phyloP scores from a whole-genome alignment of 2,797 vertebrate genomes.

The Hirundo rustica region DNA sequence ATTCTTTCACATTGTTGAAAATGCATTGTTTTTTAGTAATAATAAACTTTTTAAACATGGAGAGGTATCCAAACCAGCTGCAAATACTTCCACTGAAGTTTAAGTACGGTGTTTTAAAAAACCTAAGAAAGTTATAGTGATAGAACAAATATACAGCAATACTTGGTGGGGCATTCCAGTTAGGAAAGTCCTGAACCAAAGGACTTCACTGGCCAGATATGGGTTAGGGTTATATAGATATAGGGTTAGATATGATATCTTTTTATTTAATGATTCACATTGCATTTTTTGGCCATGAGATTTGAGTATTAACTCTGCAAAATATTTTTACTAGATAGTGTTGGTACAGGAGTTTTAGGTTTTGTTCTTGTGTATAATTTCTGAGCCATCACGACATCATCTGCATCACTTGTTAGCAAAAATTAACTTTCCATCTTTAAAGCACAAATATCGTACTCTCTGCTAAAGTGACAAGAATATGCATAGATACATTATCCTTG shows the following conservation, averaged over 20 bases:
- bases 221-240: no score
- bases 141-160: background rate
- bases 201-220: background rate
- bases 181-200: background rate
- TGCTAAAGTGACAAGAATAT: background rate
- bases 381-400: background rate
- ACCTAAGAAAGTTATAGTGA: background rate
- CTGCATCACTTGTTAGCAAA: background rate
- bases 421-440: constrained; percentile 15
- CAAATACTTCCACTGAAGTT: background rate
- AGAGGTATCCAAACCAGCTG: background rate
- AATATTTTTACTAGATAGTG: background rate
- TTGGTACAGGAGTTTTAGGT: background rate
- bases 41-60: background rate
- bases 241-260: background rate
- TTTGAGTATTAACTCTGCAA: background rate
- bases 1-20: background rate
- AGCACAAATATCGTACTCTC: constrained; percentile 2
- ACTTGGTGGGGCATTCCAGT: background rate
- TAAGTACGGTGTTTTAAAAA: background rate
- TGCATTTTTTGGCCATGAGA: background rate
- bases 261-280: background rate
- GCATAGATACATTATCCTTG: constrained; percentile 24
- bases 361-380: background rate
- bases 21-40: background rate